phyloP scores from a whole-genome alignment of 2,797 vertebrate genomes.

The Yasuhikotakia modesta region DNA sequence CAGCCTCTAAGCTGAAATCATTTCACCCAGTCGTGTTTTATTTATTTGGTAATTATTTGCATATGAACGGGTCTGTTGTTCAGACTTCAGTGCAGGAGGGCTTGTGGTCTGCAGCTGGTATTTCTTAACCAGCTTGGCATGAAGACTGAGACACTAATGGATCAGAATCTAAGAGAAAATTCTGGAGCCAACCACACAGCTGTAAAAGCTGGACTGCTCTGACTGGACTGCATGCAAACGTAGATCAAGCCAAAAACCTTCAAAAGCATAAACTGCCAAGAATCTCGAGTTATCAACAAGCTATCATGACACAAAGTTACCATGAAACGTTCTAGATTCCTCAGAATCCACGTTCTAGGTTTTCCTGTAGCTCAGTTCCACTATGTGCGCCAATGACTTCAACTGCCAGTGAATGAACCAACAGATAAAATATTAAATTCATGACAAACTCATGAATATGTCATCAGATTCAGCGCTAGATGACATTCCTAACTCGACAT shows the following conservation, averaged over 20 bases:
- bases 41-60: slow-evolving; percentile 4
- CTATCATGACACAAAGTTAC: neutral
- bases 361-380: too few relatives aligned
- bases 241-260: neutral
- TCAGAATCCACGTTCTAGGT: too few relatives aligned
- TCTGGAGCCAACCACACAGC: slow-evolving; percentile 17
- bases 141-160: slow-evolving; percentile 3
- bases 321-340: neutral
- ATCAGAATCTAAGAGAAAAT: slow-evolving; percentile 20
- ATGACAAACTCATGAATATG: too few relatives aligned
- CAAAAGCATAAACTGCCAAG: neutral
- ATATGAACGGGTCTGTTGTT: neutral
- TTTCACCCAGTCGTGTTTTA: slow-evolving; percentile 7
- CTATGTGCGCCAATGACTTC: too few relatives aligned
- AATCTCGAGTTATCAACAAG: too few relatives aligned
- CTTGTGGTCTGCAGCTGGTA: slow-evolving; percentile 8
- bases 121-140: slow-evolving; percentile 14
- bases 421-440: too few relatives aligned
- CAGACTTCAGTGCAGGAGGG: neutral
- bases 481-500: too few relatives aligned
- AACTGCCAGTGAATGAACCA: too few relatives aligned
- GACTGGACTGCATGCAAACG: neutral
- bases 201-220: too few relatives aligned
- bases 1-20: neutral
- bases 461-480: too few relatives aligned